These are phyloP conservation scores for Lamellibrachia columna DNA, from an alignment of 2,888 invertebrate species.

Conservation along the genomic window DNA sequence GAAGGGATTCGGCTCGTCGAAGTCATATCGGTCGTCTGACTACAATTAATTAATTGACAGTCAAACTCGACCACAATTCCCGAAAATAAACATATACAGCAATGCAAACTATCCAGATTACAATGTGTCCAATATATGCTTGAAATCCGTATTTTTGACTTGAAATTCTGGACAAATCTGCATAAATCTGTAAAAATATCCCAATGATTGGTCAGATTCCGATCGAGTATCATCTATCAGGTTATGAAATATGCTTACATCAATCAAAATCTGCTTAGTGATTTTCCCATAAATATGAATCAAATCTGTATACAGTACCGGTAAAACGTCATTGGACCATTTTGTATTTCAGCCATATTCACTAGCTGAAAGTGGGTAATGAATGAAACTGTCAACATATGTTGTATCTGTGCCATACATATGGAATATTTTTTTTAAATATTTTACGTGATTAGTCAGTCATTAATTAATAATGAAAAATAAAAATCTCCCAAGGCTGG, in stretches of 20 bases:
- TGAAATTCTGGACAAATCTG: not conserved
- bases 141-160: not conserved
- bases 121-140: not conserved
- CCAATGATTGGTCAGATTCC: too few relatives aligned
- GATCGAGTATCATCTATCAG: too few relatives aligned
- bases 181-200: not conserved
- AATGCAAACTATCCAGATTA: not conserved
- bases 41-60: constrained; percentile 33
- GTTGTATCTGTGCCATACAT: not conserved
- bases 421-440: not conserved
- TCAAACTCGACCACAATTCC: not conserved
- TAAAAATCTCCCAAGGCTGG: not conserved
- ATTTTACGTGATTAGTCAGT: too few relatives aligned
- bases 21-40: constrained; percentile 85
- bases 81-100: not conserved
- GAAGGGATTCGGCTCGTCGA: constrained; percentile 92
- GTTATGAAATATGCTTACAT: too few relatives aligned
- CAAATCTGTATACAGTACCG: too few relatives aligned
- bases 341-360: too few relatives aligned
- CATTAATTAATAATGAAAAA: not conserved
- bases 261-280: too few relatives aligned
- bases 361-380: too few relatives aligned
- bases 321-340: too few relatives aligned
- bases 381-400: too few relatives aligned
- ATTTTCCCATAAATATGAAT: too few relatives aligned